These are phyloP conservation scores for Arctia plantaginis DNA, from an alignment of 2,888 invertebrate genomes.

Conservation along the genomic window DNA sequence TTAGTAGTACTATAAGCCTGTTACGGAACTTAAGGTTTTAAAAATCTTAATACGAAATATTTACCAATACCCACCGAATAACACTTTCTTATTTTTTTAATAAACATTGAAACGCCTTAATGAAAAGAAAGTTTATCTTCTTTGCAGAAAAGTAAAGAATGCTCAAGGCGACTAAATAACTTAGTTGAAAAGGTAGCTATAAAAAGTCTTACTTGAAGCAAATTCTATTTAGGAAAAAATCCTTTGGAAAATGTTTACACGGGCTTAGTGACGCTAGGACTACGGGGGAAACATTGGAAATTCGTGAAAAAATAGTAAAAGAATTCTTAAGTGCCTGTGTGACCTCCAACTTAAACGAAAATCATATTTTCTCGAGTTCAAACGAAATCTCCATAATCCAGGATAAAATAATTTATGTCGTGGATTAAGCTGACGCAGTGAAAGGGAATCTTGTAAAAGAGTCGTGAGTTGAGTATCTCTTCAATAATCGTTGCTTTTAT, in stretches of 20 bases:
- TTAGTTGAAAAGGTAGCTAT: constrained; percentile 27
- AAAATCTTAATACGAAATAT: neutral
- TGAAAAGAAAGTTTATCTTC: constrained; percentile 1
- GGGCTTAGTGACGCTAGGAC: constrained; percentile 30
- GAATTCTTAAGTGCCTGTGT: constrained; percentile 26
- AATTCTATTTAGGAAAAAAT: constrained; percentile 28
- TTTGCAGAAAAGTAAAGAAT: constrained; percentile 7
- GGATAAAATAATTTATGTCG: constrained; percentile 61
- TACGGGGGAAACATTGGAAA: constrained; percentile 21
- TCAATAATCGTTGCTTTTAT: constrained; percentile 41
- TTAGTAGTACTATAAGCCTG: neutral
- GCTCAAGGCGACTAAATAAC: constrained; percentile 25
- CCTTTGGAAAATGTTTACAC: constrained; percentile 39
- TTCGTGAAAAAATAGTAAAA: constrained; percentile 23
- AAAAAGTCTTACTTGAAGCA: constrained; percentile 34
- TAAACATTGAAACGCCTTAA: constrained; percentile 1
- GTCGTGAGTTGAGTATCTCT: constrained; percentile 52
- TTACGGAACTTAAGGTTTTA: neutral
- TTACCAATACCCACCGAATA: neutral
- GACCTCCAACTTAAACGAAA: constrained; percentile 32
- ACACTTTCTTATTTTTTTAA: neutral
- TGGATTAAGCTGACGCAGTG: constrained; percentile 61
- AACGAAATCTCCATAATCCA: constrained; percentile 41
- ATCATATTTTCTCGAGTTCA: constrained; percentile 53
- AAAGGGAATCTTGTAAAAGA: constrained; percentile 58